phyloP scores from a whole-genome alignment of 2,888 invertebrate genomes.

The Andrena dorsata region DNA sequence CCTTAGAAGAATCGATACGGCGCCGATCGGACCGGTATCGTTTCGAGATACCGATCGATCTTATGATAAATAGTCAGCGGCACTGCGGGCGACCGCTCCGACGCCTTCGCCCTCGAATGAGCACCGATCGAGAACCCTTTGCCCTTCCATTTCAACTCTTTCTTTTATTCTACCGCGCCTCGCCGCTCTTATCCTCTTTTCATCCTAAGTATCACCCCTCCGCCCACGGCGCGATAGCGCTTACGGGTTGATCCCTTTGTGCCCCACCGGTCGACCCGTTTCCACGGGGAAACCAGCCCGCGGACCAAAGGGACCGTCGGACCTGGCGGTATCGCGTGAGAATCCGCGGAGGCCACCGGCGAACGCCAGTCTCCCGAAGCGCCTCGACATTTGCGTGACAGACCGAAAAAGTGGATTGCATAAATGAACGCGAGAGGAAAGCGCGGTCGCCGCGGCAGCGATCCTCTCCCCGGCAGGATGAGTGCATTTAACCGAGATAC shows the following conservation, averaged over 20 bases:
- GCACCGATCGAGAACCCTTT: constrained; percentile 64
- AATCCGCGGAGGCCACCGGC: neutral
- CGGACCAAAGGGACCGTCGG: neutral
- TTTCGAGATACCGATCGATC: constrained; percentile 84
- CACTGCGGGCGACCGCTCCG: constrained; percentile 83
- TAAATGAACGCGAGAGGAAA: constrained; percentile 42
- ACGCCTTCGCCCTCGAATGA: constrained; percentile 76
- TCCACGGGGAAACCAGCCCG: neutral
- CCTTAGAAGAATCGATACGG: constrained; percentile 84
- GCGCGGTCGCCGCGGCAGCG: neutral
- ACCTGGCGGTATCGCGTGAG: constrained; percentile 6
- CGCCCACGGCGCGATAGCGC: constrained; percentile 18
- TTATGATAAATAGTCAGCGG: constrained; percentile 84
- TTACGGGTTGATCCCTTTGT: constrained; percentile 33
- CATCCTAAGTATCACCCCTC: constrained; percentile 35
- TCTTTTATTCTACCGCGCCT: constrained; percentile 54
- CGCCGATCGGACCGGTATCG: constrained; percentile 80
- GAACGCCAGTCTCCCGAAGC: neutral
- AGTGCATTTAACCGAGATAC: constrained; percentile 50
- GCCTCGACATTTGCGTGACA: constrained; percentile 55
- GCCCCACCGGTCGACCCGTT: constrained; percentile 10
- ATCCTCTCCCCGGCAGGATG: constrained; percentile 36
- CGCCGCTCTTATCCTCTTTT: constrained; percentile 45
- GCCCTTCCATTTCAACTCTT: constrained; percentile 62
- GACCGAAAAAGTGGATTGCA: constrained; percentile 57